Evolutionary conservation across 2,888 invertebrate genomes (phyloP).

Genomic region (Drosophila greeni): DNA sequence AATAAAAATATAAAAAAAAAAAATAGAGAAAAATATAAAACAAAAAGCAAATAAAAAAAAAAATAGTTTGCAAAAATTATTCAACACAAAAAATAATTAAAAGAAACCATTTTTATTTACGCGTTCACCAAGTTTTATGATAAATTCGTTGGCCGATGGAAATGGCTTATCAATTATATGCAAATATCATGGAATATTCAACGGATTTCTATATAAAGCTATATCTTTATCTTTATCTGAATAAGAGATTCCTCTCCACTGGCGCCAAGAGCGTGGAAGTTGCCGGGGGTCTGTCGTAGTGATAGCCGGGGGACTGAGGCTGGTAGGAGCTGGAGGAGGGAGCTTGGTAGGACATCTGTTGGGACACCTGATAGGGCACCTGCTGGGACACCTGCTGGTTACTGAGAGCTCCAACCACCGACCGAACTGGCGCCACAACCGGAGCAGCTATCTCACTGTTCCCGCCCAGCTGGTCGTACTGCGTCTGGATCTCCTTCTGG

Average conservation of each 20-base stretch:
- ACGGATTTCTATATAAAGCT: not conserved
- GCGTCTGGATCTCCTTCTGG: constrained; percentile 76
- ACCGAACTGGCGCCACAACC: constrained; percentile 71
- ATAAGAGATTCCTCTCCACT: constrained; percentile 19
- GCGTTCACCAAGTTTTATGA: constrained; percentile 54
- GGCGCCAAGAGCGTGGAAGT: constrained; percentile 38
- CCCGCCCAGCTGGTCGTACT: constrained; percentile 77
- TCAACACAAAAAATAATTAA: constrained; percentile 35
- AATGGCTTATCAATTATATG: constrained; percentile 42
- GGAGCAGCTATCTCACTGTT: constrained; percentile 74
- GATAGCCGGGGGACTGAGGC: constrained; percentile 51
- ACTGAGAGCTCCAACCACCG: constrained; percentile 73
- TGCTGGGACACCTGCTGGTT: constrained; percentile 1
- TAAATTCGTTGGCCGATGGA: constrained; percentile 24
- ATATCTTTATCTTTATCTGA: not conserved
- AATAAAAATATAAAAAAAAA: constrained; percentile 20
- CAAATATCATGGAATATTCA: constrained; percentile 36
- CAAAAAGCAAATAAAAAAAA: constrained; percentile 29
- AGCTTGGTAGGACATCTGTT: not conserved
- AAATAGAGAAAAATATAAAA: constrained; percentile 16
- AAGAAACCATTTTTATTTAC: constrained; percentile 50
- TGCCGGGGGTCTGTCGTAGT: constrained; percentile 57
- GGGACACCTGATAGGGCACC: no score
- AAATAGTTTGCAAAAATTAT: constrained; percentile 52
- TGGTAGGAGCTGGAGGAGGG: not conserved